Conservation (phyloP, 2,113 vertebrate species). For the Nothoprocta pentlandii region DNA sequence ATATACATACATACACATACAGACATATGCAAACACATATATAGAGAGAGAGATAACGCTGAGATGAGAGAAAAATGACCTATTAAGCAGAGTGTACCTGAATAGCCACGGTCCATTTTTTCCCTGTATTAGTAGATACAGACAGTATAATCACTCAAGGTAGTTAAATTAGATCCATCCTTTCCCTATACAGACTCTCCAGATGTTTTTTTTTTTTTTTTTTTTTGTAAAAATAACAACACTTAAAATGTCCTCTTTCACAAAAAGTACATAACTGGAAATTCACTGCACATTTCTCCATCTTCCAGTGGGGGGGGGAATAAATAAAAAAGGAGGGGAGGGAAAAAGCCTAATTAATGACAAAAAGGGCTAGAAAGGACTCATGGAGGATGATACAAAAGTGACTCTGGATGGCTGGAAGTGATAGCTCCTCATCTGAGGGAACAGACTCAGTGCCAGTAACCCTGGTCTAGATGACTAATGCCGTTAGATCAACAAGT, state of each 20-base stretch:
- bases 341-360: background rate
- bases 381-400: background rate
- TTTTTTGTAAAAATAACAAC: background rate
- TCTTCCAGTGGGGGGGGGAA: background rate
- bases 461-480: background rate
- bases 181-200: background rate
- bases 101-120: background rate
- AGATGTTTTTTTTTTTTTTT: background rate
- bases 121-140: background rate
- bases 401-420: background rate
- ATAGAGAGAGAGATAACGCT: background rate
- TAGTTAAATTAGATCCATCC: background rate
- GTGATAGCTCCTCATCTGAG: background rate
- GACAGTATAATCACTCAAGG: background rate
- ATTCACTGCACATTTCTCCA: background rate
- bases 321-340: no score
- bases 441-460: rapidly evolving
- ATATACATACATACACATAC: background rate
- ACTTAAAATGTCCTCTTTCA: background rate
- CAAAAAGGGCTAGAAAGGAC: background rate
- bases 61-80: background rate
- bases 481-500: background rate
- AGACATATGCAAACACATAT: background rate
- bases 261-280: background rate
- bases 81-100: background rate